Percentiles rank a stretch among this genome's conserved stretches.
phyloP scores from a whole-genome alignment of 2,888 invertebrate genomes.

The Epiblema foenella region DNA sequence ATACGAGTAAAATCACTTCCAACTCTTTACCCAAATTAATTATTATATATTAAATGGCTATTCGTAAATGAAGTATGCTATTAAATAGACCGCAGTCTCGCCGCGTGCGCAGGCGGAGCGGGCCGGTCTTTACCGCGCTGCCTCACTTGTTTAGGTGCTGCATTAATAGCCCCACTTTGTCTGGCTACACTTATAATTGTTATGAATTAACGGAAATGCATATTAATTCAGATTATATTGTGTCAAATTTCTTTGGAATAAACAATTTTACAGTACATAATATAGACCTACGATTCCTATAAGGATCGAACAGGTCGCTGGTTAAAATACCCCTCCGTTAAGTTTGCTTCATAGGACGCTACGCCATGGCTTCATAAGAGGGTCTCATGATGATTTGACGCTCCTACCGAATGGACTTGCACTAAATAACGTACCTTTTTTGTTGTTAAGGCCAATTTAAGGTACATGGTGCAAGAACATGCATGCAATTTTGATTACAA shows the following conservation, averaged over 20 bases:
- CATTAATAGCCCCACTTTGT: not conserved
- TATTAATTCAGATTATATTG: not conserved
- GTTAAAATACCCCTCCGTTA: too few species aligned
- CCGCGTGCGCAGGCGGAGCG: slow-evolving; percentile 13
- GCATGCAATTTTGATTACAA: too few species aligned
- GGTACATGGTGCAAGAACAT: too few species aligned
- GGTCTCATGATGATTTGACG: too few species aligned
- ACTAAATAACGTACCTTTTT: too few species aligned
- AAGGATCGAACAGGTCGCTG: too few species aligned
- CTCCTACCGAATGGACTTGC: too few species aligned
- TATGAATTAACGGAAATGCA: not conserved
- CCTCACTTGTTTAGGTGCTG: not conserved
- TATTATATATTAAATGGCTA: slow-evolving; percentile 40
- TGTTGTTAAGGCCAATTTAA: too few species aligned
- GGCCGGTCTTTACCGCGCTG: not conserved
- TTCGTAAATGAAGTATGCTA: slow-evolving; percentile 32
- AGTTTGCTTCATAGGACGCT: too few species aligned
- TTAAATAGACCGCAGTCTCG: slow-evolving; percentile 39
- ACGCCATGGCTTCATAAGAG: too few species aligned
- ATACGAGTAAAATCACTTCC: slow-evolving; percentile 11
- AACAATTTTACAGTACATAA: not conserved
- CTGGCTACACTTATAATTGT: not conserved
- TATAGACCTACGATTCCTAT: too few species aligned
- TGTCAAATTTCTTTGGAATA: not conserved
- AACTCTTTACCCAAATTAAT: slow-evolving; percentile 37